A percentile compares a stretch with the other conserved stretches of the same genome.
phyloP scores from a whole-genome alignment of 1,140 invertebrate genomes.

The Philopotamus ludificatus region DNA sequence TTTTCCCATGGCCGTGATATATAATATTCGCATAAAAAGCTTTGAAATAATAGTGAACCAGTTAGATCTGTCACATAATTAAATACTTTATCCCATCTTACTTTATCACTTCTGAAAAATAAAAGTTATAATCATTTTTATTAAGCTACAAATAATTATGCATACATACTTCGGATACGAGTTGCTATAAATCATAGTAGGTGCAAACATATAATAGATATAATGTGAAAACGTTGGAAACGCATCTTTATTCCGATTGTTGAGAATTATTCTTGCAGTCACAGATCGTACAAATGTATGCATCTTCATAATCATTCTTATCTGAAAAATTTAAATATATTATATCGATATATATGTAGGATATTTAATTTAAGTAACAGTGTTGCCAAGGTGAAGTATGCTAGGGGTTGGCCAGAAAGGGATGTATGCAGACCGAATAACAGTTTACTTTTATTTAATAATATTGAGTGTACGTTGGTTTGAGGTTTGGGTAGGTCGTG shows the following conservation, averaged over 20 bases:
- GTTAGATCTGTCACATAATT: too few relatives aligned
- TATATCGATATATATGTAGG: too few relatives aligned
- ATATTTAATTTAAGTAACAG: too few relatives aligned
- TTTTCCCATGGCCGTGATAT: constrained; percentile 4
- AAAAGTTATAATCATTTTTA: too few relatives aligned
- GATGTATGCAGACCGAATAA: too few relatives aligned
- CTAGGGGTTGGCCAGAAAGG: too few relatives aligned
- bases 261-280: constrained; percentile 53
- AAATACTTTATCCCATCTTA: constrained; percentile 78
- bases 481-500: too few relatives aligned
- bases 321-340: too few relatives aligned
- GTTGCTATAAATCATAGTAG: constrained; percentile 83
- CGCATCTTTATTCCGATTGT: constrained; percentile 43
- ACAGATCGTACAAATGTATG: constrained; percentile 78
- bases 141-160: too few relatives aligned
- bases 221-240: constrained; percentile 74
- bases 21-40: constrained; percentile 76
- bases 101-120: too few relatives aligned
- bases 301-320: constrained; percentile 84
- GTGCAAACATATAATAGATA: constrained; percentile 84
- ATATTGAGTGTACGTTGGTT: too few relatives aligned
- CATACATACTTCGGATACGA: constrained; percentile 76
- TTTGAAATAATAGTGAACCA: constrained; percentile 73
- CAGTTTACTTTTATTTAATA: background rate
- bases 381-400: too few relatives aligned